These are phyloP conservation scores for Caenorhabditis latens DNA, from an alignment of 1,140 invertebrate genomes.

Conservation along the genomic window DNA sequence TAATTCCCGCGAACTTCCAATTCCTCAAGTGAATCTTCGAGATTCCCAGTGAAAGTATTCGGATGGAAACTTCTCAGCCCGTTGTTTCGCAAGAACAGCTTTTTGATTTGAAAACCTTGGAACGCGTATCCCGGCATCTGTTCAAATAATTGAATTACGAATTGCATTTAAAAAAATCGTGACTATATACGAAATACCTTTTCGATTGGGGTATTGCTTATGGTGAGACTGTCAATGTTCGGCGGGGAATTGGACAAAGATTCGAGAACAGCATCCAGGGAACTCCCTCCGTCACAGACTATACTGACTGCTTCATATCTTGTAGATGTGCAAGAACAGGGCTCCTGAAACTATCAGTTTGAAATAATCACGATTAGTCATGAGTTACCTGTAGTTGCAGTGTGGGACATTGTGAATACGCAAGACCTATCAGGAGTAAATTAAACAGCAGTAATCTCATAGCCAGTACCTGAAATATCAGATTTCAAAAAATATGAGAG, in stretches of 20 bases:
- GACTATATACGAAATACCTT: conserved; percentile 47
- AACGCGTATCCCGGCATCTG: conserved; percentile 66
- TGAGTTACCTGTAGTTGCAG: conserved; percentile 12
- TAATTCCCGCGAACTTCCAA: conserved; percentile 68
- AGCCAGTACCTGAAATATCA: background rate
- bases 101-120: conserved; percentile 66
- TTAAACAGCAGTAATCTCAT: conserved; percentile 24
- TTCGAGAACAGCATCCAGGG: conserved; percentile 64
- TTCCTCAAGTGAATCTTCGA: conserved; percentile 63
- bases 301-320: conserved; percentile 68
- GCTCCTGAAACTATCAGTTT: conserved; percentile 56
- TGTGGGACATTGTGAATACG: conserved; percentile 7
- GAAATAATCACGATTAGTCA: background rate
- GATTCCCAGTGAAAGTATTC: conserved; percentile 65
- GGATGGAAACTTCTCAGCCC: conserved; percentile 61
- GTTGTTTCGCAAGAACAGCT: conserved; percentile 67
- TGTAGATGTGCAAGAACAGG: conserved; percentile 67
- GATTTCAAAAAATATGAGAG: background rate
- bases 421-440: background rate
- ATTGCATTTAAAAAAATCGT: background rate
- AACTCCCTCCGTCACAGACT: conserved; percentile 66
- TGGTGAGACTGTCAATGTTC: conserved; percentile 67
- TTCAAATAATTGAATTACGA: conserved; percentile 10
- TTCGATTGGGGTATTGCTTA: conserved; percentile 70
- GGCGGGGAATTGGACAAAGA: conserved; percentile 64